phyloP scores from a whole-genome alignment of 1,140 invertebrate species.

The Druon quercuslanigerum region DNA sequence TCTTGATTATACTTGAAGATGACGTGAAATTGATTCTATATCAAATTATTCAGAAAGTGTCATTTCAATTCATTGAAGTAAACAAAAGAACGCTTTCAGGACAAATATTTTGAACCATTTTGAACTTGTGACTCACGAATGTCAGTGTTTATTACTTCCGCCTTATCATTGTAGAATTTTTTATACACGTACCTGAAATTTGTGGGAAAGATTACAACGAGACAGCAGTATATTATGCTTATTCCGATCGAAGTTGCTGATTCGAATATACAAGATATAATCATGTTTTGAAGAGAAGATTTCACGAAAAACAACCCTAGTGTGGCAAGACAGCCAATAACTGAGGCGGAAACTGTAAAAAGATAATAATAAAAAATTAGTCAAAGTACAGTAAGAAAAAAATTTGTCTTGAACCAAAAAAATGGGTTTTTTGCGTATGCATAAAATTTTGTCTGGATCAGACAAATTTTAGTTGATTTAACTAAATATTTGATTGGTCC shows the following conservation, averaged over 20 bases:
- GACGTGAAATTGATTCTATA: too few species aligned
- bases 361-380: conserved; percentile 44
- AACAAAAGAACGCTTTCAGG: too few species aligned
- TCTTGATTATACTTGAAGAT: too few species aligned
- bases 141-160: background rate
- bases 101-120: too few species aligned
- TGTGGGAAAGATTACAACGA: conserved; percentile 72
- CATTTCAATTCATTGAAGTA: too few species aligned
- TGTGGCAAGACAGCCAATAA: conserved; percentile 64
- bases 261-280: conserved; percentile 70
- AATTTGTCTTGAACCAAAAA: too few species aligned
- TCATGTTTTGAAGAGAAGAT: conserved; percentile 68
- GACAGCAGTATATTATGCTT: conserved; percentile 64
- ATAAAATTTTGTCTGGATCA: too few species aligned
- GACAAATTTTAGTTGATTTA: too few species aligned
- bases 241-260: conserved; percentile 66
- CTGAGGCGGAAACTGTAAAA: conserved; percentile 68
- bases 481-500: too few species aligned
- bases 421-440: too few species aligned
- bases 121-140: background rate
- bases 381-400: too few species aligned
- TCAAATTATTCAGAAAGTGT: too few species aligned
- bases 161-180: background rate
- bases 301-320: conserved; percentile 73
- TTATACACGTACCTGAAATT: conserved; percentile 64